These are phyloP conservation scores for Psittacula echo DNA, from an alignment of 2,797 vertebrate genomes.

Conservation along the genomic window DNA sequence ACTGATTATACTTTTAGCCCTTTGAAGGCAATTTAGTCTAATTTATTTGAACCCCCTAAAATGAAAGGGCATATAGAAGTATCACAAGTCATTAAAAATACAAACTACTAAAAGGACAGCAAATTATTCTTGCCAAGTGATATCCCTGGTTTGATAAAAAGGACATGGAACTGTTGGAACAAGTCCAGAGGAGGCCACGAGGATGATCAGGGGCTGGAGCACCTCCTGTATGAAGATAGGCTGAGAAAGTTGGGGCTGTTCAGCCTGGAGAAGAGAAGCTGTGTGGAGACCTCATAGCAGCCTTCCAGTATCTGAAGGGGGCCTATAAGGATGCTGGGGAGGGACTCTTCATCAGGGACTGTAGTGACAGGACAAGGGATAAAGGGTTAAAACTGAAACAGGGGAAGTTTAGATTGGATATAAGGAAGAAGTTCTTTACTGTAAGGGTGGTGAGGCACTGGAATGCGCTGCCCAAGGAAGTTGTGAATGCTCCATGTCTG, in stretches of 20 bases:
- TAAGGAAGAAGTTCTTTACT: no score
- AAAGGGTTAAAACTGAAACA: no score
- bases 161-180: neutral
- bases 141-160: neutral
- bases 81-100: neutral
- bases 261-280: no score
- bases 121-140: neutral
- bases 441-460: no score
- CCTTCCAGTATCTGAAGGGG: no score
- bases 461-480: no score
- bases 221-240: neutral
- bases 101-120: neutral
- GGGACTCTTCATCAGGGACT: no score
- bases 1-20: neutral
- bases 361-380: no score
- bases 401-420: no score
- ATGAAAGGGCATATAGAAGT: neutral
- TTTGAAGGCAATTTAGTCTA: neutral
- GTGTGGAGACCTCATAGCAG: no score
- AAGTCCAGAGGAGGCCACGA: neutral
- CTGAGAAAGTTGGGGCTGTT: neutral
- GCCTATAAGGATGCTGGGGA: no score
- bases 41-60: neutral
- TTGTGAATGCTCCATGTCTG: no score
- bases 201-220: neutral